Evolutionary conservation across 1,140 invertebrate species (phyloP).

Genomic region (Mya arenaria): DNA sequence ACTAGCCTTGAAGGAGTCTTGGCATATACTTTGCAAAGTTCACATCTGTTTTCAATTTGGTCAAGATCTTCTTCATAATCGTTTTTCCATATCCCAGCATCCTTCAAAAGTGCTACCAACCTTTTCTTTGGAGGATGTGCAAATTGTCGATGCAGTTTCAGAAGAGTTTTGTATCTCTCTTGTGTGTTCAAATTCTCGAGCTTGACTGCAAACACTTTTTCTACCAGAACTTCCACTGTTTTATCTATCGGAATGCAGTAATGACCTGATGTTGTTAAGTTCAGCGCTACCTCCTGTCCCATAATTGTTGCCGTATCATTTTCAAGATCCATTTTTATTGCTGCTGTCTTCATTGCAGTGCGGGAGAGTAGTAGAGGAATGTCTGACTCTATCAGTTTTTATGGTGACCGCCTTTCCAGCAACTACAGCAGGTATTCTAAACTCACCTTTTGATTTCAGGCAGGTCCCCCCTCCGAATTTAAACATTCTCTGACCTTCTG

Average conservation of each 20-base stretch:
- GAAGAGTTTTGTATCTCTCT: slow-evolving; percentile 34
- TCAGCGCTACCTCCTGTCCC: slow-evolving; percentile 48
- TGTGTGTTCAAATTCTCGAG: slow-evolving; percentile 19
- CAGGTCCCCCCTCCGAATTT: slow-evolving; percentile 51
- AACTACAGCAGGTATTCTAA: slow-evolving; percentile 42
- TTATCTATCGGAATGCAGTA: slow-evolving; percentile 54
- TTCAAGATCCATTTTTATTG: slow-evolving; percentile 55
- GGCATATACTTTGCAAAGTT: slow-evolving; percentile 56
- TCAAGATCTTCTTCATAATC: slow-evolving; percentile 51
- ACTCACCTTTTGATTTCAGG: slow-evolving; percentile 34
- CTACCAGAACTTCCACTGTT: slow-evolving; percentile 21
- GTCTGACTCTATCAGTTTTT: slow-evolving; percentile 58
- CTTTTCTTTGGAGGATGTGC: slow-evolving; percentile 58
- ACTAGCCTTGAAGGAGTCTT: slow-evolving; percentile 49
- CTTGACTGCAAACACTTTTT: slow-evolving; percentile 42
- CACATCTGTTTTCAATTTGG: slow-evolving; percentile 40
- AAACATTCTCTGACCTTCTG: slow-evolving; percentile 50
- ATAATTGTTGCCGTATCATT: slow-evolving; percentile 55
- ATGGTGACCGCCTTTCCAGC: slow-evolving; percentile 54
- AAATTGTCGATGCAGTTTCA: slow-evolving; percentile 60
- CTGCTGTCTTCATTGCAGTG: slow-evolving; percentile 56
- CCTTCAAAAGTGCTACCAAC: slow-evolving; percentile 47
- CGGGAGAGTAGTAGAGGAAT: slow-evolving; percentile 57
- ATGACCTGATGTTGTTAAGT: slow-evolving; percentile 58
- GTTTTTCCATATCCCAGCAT: slow-evolving; percentile 50